phyloP scores from a whole-genome alignment of 1,140 invertebrate species.

The Pogonomyrmex californicus region DNA sequence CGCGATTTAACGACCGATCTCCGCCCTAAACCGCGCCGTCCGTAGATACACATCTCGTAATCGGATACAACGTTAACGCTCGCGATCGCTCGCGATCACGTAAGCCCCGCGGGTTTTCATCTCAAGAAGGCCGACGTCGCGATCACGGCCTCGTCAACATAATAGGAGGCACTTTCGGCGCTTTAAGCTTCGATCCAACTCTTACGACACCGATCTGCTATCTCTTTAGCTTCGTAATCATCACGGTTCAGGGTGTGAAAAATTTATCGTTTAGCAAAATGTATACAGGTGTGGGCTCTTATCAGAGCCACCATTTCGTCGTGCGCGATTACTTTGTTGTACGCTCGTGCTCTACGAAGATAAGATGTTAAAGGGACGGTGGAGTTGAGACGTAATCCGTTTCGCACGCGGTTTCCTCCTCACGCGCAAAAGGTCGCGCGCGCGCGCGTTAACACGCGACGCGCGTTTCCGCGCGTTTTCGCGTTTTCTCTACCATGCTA shows the following conservation, averaged over 20 bases:
- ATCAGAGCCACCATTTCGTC: not conserved
- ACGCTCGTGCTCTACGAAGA: not conserved
- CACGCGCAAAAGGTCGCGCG: constrained; percentile 15
- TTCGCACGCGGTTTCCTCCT: constrained; percentile 13
- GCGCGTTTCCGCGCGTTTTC: constrained; percentile 19
- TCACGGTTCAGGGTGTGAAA: not conserved
- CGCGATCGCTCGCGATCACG: constrained; percentile 56
- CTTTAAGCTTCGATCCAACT: not conserved
- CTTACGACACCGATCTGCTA: not conserved
- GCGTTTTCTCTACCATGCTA: constrained; percentile 28
- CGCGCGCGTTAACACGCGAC: constrained; percentile 43
- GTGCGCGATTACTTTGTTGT: not conserved
- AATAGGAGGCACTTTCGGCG: not conserved
- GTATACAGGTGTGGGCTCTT: not conserved
- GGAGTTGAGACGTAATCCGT: constrained; percentile 13
- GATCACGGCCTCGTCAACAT: not conserved
- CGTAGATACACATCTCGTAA: constrained; percentile 63
- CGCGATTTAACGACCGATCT: constrained; percentile 64
- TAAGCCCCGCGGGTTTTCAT: constrained; percentile 10
- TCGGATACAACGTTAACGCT: constrained; percentile 64
- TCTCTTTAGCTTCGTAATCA: not conserved
- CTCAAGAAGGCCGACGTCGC: not conserved
- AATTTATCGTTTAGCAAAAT: not conserved
- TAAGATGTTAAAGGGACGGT: not conserved
- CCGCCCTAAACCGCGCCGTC: not conserved